Conservation (phyloP, 1,140 invertebrate genomes). For the Triops longicaudatus region DNA sequence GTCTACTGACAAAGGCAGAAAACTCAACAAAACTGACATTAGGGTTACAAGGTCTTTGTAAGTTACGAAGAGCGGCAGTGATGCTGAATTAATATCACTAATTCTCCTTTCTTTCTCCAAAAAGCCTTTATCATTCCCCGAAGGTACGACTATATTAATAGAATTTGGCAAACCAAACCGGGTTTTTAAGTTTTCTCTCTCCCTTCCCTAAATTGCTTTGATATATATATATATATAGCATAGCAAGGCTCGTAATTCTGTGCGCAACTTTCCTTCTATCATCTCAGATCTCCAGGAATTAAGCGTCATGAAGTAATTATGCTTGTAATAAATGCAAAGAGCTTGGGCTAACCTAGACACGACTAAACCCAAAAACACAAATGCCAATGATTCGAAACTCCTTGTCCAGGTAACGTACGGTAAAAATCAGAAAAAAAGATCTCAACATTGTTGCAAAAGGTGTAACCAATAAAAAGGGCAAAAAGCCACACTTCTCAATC, state of each 20-base stretch:
- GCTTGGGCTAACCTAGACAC: not conserved
- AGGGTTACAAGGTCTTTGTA: constrained; percentile 6
- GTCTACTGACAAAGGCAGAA: not conserved
- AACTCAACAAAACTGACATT: not conserved
- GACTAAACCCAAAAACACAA: not conserved
- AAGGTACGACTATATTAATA: not conserved
- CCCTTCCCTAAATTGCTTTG: not conserved
- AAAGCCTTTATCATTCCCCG: not conserved
- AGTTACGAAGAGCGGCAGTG: not conserved
- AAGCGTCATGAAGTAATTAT: not conserved
- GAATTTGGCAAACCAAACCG: constrained; percentile 1
- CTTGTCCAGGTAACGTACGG: not conserved
- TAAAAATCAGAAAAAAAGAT: not conserved
- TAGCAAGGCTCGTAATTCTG: not conserved
- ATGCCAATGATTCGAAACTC: not conserved
- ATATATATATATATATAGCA: not conserved
- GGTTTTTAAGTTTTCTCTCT: not conserved
- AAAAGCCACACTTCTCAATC: not conserved
- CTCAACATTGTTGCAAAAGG: not conserved
- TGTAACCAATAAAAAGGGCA: not conserved
- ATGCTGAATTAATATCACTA: constrained; percentile 2
- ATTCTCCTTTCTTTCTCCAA: not conserved
- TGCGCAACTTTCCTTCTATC: not conserved
- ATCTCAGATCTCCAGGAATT: not conserved
- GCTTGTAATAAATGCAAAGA: not conserved